Evolutionary conservation across 2,113 vertebrate species (phyloP), one percentile per base, ranked within the genome.

Genomic region (Alectura lathami): DNA sequence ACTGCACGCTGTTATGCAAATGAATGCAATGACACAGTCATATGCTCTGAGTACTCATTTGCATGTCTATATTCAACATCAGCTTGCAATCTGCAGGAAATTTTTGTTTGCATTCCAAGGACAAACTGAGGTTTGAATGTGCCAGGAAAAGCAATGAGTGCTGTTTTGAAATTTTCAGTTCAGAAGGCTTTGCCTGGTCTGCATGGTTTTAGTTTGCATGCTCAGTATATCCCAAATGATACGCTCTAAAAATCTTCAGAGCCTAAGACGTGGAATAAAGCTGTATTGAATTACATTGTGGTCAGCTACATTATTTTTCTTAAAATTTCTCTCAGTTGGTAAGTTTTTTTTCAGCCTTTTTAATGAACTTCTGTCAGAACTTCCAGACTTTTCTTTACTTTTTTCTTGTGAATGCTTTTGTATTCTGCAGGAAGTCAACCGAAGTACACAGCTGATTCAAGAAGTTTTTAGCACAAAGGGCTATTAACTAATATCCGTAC

Each of bases 11-110:
- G 77, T 75, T 11, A 83, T 89, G 81, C 50, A 93, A 85, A 87
- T 84, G 36, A 84, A 66, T 74, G 67, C 59, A 84, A 83, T 54
- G 83, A 84, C 48, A 38, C 5, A 76, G 42, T 85, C 77, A 80
- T 77, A 70, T 70, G 38, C 75, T 88, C n/a, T 7, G 17, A 84
- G 40, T 42, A 36, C 70, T 83, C 45, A 92, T 92, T 89, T 94
- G 67, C 91, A 89, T 92, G 53, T 76, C 86, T 94, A 45, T 85
- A 84, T 56, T 81, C 88, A 92, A 91, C 60, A 90, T 47, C 86
- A 86, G 38, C 68, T 78, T 81, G 76, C 47, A 92, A 78, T 68
- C 78, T 86, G 78, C 50, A 83, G 72, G 75, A 85, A 57, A 91
- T 83, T 89, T 94, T 69, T 73, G 45, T 73, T 92, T 83, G 53